A percentile compares a stretch with the other conserved stretches of the same genome.
phyloP scores from a whole-genome alignment of 1,140 invertebrate genomes.

The Zaprionus lachaisei region DNA sequence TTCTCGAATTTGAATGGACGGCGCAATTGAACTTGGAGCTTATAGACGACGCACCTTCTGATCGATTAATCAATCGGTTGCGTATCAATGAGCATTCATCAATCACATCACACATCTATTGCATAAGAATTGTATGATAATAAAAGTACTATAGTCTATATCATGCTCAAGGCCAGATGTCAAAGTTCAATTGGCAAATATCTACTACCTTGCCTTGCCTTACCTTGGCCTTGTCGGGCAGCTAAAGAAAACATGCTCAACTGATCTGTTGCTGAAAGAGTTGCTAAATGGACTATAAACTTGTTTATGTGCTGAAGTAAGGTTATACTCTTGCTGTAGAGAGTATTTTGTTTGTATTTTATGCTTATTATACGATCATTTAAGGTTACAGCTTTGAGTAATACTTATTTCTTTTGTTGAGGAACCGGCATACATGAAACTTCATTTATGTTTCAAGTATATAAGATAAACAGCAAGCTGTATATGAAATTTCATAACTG shows the following conservation, averaged over 20 bases:
- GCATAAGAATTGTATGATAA: neutral
- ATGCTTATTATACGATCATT: neutral
- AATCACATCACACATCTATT: neutral
- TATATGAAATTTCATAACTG: neutral
- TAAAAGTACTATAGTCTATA: neutral
- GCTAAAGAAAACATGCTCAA: neutral
- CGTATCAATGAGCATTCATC: conserved; percentile 8
- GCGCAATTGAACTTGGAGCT: neutral
- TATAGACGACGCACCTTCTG: neutral
- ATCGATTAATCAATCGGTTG: conserved; percentile 12
- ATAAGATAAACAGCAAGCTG: neutral
- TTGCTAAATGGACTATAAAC: neutral
- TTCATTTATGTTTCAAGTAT: neutral
- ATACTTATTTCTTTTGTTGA: neutral
- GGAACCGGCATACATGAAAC: neutral
- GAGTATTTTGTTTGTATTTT: too few relatives aligned
- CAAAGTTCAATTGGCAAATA: conserved; percentile 33
- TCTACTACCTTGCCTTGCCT: neutral
- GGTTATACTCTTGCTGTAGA: neutral
- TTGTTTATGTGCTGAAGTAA: neutral
- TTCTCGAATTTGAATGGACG: neutral
- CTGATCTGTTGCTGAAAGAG: neutral
- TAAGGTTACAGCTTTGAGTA: neutral
- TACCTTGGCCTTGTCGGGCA: neutral
- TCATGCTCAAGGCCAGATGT: conserved; percentile 18